phyloP scores from a whole-genome alignment of 2,888 invertebrate genomes.

The Tetheella fluctuosa region DNA sequence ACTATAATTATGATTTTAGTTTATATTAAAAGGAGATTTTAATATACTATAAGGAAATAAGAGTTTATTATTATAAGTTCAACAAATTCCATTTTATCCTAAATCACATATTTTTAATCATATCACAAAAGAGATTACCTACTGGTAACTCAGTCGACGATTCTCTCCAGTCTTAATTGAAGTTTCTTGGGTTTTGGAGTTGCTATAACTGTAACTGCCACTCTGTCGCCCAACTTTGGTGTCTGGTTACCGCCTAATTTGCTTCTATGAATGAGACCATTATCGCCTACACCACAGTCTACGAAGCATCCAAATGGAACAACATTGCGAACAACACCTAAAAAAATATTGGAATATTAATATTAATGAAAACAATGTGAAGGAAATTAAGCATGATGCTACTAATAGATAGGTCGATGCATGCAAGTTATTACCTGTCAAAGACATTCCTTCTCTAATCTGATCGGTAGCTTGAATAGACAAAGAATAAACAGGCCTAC shows the following conservation, averaged over 20 bases:
- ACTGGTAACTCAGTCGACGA: slow-evolving; percentile 57
- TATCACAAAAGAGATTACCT: slow-evolving; percentile 30
- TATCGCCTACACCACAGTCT: slow-evolving; percentile 90
- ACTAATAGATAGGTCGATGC: background rate
- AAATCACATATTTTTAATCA: slow-evolving; percentile 20
- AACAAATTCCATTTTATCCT: slow-evolving; percentile 10
- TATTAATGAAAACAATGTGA: background rate
- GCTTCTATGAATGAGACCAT: slow-evolving; percentile 88
- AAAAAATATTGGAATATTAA: slow-evolving; percentile 25
- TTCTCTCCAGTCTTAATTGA: slow-evolving; percentile 76
- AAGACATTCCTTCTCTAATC: slow-evolving; percentile 83
- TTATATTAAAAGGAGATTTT: background rate
- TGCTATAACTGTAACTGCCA: slow-evolving; percentile 86
- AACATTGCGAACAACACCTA: slow-evolving; percentile 93
- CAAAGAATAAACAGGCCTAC: slow-evolving; percentile 89
- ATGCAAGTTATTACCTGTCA: slow-evolving; percentile 81
- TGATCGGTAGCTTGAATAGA: slow-evolving; percentile 88
- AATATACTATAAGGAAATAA: background rate
- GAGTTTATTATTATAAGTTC: background rate
- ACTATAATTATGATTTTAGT: background rate
- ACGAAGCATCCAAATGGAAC: slow-evolving; percentile 97
- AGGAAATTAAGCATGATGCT: too few relatives aligned
- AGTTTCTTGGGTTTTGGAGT: slow-evolving; percentile 85
- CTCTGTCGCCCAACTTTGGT: slow-evolving; percentile 87
- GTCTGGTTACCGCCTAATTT: slow-evolving; percentile 79